Conservation (phyloP, 2,113 vertebrate genomes). For the Halichoeres trimaculatus region DNA sequence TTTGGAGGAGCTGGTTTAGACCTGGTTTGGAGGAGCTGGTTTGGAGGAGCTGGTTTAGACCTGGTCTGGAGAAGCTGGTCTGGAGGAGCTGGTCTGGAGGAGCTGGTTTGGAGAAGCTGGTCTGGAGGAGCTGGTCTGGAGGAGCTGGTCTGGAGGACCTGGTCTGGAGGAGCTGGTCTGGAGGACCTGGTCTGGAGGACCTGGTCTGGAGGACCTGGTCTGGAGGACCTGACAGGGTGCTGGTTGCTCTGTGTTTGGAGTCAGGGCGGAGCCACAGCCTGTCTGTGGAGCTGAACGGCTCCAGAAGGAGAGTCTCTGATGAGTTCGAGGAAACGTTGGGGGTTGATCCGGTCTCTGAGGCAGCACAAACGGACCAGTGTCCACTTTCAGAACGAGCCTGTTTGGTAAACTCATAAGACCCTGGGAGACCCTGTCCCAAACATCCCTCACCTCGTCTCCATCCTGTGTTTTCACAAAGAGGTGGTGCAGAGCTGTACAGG, state of each 20-base stretch:
- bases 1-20: too few relatives aligned
- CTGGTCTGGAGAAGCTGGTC: too few relatives aligned
- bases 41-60: too few relatives aligned
- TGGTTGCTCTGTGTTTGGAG: slow-evolving; percentile 4
- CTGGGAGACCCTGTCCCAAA: not conserved
- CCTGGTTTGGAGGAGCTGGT: too few relatives aligned
- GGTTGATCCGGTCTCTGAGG: not conserved
- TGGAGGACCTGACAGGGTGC: too few relatives aligned
- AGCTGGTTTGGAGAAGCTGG: too few relatives aligned
- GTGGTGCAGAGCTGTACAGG: slow-evolving; percentile 22
- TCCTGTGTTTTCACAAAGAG: slow-evolving; percentile 38
- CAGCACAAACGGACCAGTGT: fast-evolving
- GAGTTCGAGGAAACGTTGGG: not conserved
- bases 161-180: too few relatives aligned
- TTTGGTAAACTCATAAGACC: not conserved
- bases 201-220: too few relatives aligned
- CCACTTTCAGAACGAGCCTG: not conserved
- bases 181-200: too few relatives aligned
- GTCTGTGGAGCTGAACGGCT: not conserved
- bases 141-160: too few relatives aligned
- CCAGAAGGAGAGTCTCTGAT: not conserved
- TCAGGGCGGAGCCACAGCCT: not conserved
- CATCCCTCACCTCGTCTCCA: slow-evolving; percentile 8
- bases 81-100: too few relatives aligned
- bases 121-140: too few relatives aligned